phyloP scores from a whole-genome alignment of 2,888 invertebrate genomes.

The Sinelater perroti region DNA sequence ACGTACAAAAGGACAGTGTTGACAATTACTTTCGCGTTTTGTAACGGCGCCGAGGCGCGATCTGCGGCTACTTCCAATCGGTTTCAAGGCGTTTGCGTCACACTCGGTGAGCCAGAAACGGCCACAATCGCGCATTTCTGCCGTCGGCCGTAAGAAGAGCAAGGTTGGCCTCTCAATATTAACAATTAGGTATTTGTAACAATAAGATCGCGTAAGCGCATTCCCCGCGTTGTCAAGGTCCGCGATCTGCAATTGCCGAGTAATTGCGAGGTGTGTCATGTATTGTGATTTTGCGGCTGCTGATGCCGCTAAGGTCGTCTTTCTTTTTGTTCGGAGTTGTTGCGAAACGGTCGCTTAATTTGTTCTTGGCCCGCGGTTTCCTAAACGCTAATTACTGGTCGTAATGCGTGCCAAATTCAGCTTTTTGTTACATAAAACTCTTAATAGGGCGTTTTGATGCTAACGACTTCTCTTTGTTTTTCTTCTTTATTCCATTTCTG shows the following conservation, averaged over 20 bases:
- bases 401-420: too few relatives aligned
- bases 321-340: constrained; percentile 4
- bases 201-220: constrained; percentile 14
- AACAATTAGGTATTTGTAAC: constrained; percentile 5
- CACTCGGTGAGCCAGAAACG: constrained; percentile 3
- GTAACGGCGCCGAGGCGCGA: constrained; percentile 8
- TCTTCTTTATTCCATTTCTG: too few relatives aligned
- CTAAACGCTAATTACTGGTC: too few relatives aligned
- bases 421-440: too few relatives aligned
- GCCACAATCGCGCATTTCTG: background rate
- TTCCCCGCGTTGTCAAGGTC: constrained; percentile 10
- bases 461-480: too few relatives aligned
- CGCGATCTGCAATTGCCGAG: background rate
- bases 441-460: too few relatives aligned
- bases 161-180: constrained; percentile 16
- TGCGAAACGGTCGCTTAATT: background rate
- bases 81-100: constrained; percentile 16
- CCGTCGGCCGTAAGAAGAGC: constrained; percentile 12
- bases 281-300: constrained; percentile 6
- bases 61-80: constrained; percentile 9
- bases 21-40: constrained; percentile 18
- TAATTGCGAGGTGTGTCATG: constrained; percentile 12
- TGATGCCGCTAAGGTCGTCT: constrained; percentile 2
- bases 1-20: constrained; percentile 6
- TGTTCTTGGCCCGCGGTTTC: background rate